phyloP scores from a whole-genome alignment of 2,113 vertebrate species.

The Periophthalmus modestus region DNA sequence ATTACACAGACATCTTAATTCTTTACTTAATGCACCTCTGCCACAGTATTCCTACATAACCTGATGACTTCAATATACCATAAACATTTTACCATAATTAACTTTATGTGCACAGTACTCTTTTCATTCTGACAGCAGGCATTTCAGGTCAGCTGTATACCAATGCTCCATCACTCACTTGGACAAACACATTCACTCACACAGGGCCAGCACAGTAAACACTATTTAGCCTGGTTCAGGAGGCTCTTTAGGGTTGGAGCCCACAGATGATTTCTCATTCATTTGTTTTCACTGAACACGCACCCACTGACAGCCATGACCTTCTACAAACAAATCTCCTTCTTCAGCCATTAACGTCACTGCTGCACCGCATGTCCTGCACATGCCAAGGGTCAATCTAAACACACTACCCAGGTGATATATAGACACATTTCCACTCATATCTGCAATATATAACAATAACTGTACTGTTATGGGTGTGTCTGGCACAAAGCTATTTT shows the following conservation, averaged over 20 bases:
- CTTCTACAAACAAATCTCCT: conserved; percentile 33
- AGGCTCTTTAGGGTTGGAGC: not conserved
- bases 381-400: conserved; percentile 12
- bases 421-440: conserved; percentile 3
- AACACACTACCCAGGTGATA: conserved; percentile 23
- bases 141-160: not conserved
- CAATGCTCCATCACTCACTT: not conserved
- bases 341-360: conserved; percentile 26
- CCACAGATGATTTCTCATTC: conserved; percentile 15
- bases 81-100: not conserved
- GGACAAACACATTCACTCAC: not conserved
- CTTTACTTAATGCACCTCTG: not conserved
- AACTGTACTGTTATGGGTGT: not conserved
- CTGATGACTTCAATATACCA: not conserved
- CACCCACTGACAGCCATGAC: conserved; percentile 19
- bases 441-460: conserved; percentile 8
- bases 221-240: not conserved
- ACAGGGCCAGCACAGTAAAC: not conserved
- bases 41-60: not conserved
- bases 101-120: not conserved
- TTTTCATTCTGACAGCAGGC: not conserved
- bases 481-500: not conserved
- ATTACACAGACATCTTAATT: too few species aligned
- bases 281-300: conserved; percentile 6
- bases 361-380: conserved; percentile 1